Evolutionary conservation across 2,888 invertebrate species (phyloP).

Genomic region (Drosophila setosimentum): DNA sequence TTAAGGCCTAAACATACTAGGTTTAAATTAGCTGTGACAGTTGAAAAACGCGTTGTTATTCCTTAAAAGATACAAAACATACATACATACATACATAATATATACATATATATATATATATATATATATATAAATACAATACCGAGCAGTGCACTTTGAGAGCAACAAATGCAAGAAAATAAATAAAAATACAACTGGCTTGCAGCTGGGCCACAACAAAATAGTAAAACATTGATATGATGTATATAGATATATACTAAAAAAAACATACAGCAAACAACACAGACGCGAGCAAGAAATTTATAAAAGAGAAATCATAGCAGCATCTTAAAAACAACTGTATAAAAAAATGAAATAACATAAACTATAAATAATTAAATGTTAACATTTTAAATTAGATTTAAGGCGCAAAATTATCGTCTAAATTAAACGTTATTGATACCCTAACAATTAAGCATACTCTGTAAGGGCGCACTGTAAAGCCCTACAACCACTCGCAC

Average conservation of each 20-base stretch:
- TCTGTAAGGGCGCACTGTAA: slow-evolving; percentile 19
- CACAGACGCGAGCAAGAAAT: slow-evolving; percentile 38
- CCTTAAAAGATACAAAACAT: slow-evolving; percentile 13
- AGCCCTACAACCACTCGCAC: background rate
- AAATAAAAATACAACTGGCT: slow-evolving; percentile 6
- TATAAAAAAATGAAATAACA: slow-evolving; percentile 46
- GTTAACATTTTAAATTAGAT: slow-evolving; percentile 76
- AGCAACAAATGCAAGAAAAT: slow-evolving; percentile 16
- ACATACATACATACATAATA: background rate
- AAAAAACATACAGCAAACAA: slow-evolving; percentile 27
- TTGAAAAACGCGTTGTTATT: slow-evolving; percentile 52
- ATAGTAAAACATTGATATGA: slow-evolving; percentile 1
- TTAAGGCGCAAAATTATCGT: slow-evolving; percentile 66
- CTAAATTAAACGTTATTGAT: slow-evolving; percentile 70
- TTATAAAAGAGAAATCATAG: slow-evolving; percentile 5
- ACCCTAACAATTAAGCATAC: slow-evolving; percentile 24
- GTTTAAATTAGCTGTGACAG: slow-evolving; percentile 74
- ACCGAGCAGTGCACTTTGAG: slow-evolving; percentile 35
- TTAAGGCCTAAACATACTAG: slow-evolving; percentile 53
- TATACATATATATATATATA: background rate
- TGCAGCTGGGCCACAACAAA: slow-evolving; percentile 16
- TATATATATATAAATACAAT: background rate
- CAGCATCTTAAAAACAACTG: slow-evolving; percentile 29
- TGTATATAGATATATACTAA: slow-evolving; percentile 17
- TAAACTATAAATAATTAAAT: slow-evolving; percentile 55